These are phyloP conservation scores for Lordiphosa andalusiaca DNA, from an alignment of 2,888 invertebrate genomes.

Conservation along the genomic window DNA sequence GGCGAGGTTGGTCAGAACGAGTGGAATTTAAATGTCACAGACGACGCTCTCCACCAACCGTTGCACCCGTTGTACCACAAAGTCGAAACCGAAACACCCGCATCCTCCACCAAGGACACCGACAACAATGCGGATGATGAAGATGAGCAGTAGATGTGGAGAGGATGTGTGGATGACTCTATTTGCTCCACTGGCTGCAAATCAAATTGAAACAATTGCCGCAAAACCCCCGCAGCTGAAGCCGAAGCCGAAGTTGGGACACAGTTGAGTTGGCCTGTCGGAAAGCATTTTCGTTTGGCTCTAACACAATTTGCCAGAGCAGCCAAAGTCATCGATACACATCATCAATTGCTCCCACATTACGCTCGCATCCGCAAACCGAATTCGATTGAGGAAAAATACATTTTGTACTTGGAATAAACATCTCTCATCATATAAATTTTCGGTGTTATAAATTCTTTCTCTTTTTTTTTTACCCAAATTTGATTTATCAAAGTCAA, in stretches of 20 bases:
- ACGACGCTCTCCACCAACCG: neutral
- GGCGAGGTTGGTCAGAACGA: conserved; percentile 8
- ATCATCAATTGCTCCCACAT: conserved; percentile 38
- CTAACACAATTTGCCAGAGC: conserved; percentile 35
- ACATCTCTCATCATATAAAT: conserved; percentile 3
- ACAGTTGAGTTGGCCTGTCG: conserved; percentile 49
- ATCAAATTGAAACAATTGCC: conserved; percentile 52
- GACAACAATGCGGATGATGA: neutral
- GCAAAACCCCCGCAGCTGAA: conserved; percentile 18
- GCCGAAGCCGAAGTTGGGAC: conserved; percentile 38
- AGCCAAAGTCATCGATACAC: conserved; percentile 32
- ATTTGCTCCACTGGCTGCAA: conserved; percentile 32
- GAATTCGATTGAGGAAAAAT: conserved; percentile 6
- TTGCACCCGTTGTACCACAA: conserved; percentile 6
- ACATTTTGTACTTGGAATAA: conserved; percentile 10
- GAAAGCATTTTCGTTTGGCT: conserved; percentile 38
- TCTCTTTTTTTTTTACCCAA: neutral
- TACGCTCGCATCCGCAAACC: conserved; percentile 21
- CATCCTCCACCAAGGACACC: neutral
- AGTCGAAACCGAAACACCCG: conserved; percentile 2
- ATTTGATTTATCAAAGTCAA: conserved; percentile 6
- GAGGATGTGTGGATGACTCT: conserved; percentile 17
- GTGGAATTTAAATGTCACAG: conserved; percentile 4
- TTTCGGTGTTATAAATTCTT: conserved; percentile 1
- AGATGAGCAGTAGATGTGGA: conserved; percentile 26